These are phyloP conservation scores for Oegoconia quadripuncta DNA, from an alignment of 2,888 invertebrate species.

Conservation along the genomic window DNA sequence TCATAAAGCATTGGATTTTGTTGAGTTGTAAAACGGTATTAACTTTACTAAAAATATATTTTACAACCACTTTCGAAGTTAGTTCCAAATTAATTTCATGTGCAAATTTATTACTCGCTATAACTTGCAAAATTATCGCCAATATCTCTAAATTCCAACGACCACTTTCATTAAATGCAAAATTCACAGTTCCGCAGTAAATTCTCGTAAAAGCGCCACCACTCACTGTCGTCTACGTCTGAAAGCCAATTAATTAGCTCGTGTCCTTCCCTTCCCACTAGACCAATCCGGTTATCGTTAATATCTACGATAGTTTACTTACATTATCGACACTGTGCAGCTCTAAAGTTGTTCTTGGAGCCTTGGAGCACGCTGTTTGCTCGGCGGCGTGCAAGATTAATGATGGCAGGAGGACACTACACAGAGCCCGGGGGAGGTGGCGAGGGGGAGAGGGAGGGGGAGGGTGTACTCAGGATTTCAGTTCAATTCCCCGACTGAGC, in stretches of 20 bases:
- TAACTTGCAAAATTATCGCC: too few relatives aligned
- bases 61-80: too few relatives aligned
- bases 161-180: conserved; percentile 3
- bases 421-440: conserved; percentile 31
- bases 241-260: conserved; percentile 39
- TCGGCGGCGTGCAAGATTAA: conserved; percentile 66
- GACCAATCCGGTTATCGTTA: conserved; percentile 31
- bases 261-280: conserved; percentile 11
- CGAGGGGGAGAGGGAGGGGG: conserved; percentile 18
- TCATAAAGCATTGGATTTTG: too few relatives aligned
- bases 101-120: too few relatives aligned
- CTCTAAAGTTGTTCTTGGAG: conserved; percentile 47
- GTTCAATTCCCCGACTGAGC: conserved; percentile 33
- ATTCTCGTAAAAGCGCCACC: conserved; percentile 24
- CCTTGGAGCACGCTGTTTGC: conserved; percentile 58
- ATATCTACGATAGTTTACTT: conserved; percentile 45
- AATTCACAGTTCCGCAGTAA: conserved; percentile 21
- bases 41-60: too few relatives aligned
- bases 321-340: conserved; percentile 51
- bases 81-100: too few relatives aligned
- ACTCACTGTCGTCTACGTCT: conserved; percentile 26
- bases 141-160: background rate
- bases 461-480: conserved; percentile 34
- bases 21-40: too few relatives aligned
- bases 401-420: conserved; percentile 57